phyloP scores from a whole-genome alignment of 2,113 vertebrate genomes.

The Delphinus delphis region DNA sequence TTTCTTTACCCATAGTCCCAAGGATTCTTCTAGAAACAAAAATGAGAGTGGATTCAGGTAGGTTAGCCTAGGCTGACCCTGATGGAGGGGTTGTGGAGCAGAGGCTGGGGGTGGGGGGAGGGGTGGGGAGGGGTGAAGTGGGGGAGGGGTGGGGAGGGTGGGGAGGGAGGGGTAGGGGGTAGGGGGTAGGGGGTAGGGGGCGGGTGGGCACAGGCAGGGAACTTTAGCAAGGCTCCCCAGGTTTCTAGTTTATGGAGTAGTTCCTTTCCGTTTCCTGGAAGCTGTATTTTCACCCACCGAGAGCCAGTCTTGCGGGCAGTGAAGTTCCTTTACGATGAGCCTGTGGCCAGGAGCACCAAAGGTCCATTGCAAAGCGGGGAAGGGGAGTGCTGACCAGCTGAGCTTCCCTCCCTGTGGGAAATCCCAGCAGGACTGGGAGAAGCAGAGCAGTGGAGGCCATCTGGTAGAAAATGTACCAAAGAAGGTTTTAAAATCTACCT shows the following conservation, averaged over 20 bases:
- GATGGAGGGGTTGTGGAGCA: neutral
- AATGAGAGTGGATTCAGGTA: neutral
- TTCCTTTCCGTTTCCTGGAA: neutral
- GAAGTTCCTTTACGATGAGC: neutral
- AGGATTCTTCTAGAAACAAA: neutral
- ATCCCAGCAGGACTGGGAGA: neutral
- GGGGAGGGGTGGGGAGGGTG: neutral
- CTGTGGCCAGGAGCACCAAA: neutral
- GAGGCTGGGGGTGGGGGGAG: neutral
- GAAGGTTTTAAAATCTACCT: constrained; percentile 17
- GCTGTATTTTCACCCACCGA: neutral
- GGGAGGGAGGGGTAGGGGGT: neutral
- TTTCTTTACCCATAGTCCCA: neutral
- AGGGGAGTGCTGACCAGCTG: neutral
- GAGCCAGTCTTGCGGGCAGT: neutral
- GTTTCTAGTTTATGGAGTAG: neutral
- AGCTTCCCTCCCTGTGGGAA: neutral
- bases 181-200: neutral
- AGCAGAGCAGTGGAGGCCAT: neutral
- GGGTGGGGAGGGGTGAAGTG: too few species aligned
- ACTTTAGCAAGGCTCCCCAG: neutral
- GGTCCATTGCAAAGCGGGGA: neutral
- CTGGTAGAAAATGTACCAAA: neutral
- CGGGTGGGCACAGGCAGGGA: neutral
- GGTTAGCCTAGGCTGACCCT: neutral